phyloP scores from a whole-genome alignment of 2,888 invertebrate genomes.

The Philhelius pedissequus region DNA sequence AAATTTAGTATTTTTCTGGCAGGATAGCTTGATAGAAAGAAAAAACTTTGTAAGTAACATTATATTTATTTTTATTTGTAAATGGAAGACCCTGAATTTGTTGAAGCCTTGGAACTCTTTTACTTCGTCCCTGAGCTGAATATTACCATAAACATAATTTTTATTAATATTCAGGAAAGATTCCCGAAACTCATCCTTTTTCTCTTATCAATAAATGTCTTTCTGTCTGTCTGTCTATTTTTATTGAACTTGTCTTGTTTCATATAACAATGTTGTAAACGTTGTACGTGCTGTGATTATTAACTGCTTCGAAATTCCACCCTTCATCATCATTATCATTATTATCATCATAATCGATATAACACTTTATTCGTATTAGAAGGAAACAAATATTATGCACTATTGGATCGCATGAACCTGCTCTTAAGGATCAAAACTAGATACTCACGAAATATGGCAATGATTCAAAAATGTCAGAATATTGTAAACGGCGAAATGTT shows the following conservation, averaged over 20 bases:
- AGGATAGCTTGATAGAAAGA: too few species aligned
- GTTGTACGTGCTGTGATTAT: conserved; percentile 46
- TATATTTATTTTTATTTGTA: too few species aligned
- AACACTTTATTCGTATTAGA: conserved; percentile 21
- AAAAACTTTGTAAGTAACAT: too few species aligned
- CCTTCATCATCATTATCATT: conserved; percentile 2
- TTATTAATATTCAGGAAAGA: neutral
- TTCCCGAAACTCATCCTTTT: neutral
- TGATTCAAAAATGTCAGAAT: too few species aligned
- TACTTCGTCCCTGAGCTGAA: neutral
- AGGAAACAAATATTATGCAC: neutral
- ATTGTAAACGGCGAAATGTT: too few species aligned
- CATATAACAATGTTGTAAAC: conserved; percentile 37
- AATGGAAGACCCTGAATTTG: too few species aligned
- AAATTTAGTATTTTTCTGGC: too few species aligned
- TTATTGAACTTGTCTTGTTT: conserved; percentile 24
- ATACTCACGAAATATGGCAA: too few species aligned
- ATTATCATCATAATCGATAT: conserved; percentile 4
- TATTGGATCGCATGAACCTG: too few species aligned
- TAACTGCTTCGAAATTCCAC: neutral
- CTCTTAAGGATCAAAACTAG: too few species aligned
- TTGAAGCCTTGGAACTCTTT: too few species aligned
- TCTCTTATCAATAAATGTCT: conserved; percentile 17
- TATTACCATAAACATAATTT: neutral
- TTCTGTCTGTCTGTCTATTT: neutral